Evolutionary conservation across 1,140 invertebrate genomes (phyloP).

Genomic region (Macrosteles quadrilineatus): DNA sequence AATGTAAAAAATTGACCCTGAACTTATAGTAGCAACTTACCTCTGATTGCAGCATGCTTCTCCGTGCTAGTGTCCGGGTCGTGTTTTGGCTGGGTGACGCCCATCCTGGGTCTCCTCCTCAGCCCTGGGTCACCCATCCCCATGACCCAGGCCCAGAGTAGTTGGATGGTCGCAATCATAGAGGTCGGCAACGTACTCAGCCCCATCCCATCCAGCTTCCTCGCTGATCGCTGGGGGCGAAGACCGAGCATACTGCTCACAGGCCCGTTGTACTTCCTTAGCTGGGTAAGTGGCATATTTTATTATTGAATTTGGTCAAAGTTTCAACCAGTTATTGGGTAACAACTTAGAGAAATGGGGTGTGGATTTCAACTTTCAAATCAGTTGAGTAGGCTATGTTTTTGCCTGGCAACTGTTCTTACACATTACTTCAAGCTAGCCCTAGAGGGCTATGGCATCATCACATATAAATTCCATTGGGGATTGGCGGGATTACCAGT

Average conservation of each 20-base stretch:
- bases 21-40: background rate
- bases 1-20: too few species aligned
- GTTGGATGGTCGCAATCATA: slow-evolving; percentile 34
- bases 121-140: slow-evolving; percentile 16
- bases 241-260: slow-evolving; percentile 67
- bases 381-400: too few species aligned
- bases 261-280: slow-evolving; percentile 68
- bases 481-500: too few species aligned
- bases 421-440: too few species aligned
- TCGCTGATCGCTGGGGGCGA: slow-evolving; percentile 74
- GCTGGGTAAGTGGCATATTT: too few species aligned
- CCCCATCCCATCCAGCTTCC: slow-evolving; percentile 46
- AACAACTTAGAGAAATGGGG: too few species aligned
- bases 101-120: slow-evolving; percentile 24
- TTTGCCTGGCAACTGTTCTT: too few species aligned
- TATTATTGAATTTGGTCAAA: too few species aligned
- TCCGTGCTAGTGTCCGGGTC: slow-evolving; percentile 18
- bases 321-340: too few species aligned
- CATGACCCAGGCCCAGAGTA: slow-evolving; percentile 20
- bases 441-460: too few species aligned
- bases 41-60: slow-evolving; percentile 23
- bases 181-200: slow-evolving; percentile 31
- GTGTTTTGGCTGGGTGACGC: slow-evolving; percentile 34
- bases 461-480: too few species aligned
- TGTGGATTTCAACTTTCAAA: too few species aligned